These are phyloP conservation scores for Betta splendens DNA, from an alignment of 2,797 vertebrate genomes.

Conservation along the genomic window DNA sequence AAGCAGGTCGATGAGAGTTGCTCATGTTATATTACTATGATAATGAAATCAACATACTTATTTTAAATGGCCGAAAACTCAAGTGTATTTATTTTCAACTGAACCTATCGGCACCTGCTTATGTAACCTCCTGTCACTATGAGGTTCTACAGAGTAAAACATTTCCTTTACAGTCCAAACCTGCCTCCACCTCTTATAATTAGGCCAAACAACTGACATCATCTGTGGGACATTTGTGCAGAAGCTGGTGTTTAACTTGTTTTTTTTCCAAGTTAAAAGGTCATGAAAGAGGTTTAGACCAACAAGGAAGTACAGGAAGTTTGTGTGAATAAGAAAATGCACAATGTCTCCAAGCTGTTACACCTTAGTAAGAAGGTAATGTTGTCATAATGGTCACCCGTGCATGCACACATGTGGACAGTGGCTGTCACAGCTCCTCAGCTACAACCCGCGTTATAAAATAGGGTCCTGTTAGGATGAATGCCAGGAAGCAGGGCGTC, in stretches of 20 bases:
- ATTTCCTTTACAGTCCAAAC: slow-evolving; percentile 14
- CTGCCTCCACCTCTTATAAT: background rate
- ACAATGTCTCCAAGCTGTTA: background rate
- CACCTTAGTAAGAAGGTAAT: background rate
- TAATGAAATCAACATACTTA: background rate
- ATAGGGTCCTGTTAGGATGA: slow-evolving; percentile 24
- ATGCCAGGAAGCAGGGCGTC: slow-evolving; percentile 12
- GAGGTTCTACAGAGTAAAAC: slow-evolving; percentile 1
- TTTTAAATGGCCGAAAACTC: background rate
- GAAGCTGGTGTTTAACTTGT: background rate
- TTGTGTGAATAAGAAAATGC: background rate
- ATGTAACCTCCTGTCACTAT: slow-evolving; percentile 22
- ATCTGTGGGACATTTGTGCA: background rate
- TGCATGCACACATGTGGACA: too few relatives aligned
- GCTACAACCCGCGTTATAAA: background rate
- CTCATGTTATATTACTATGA: background rate
- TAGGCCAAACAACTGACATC: background rate
- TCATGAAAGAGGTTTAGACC: background rate
- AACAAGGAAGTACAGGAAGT: background rate
- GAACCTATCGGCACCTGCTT: background rate
- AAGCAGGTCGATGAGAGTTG: background rate
- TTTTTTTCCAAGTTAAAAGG: slow-evolving; percentile 5
- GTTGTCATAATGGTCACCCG: background rate
- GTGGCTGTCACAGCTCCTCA: background rate
- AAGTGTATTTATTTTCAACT: background rate